phyloP scores from a whole-genome alignment of 2,113 vertebrate species.

The Pseudopodoces humilis region DNA sequence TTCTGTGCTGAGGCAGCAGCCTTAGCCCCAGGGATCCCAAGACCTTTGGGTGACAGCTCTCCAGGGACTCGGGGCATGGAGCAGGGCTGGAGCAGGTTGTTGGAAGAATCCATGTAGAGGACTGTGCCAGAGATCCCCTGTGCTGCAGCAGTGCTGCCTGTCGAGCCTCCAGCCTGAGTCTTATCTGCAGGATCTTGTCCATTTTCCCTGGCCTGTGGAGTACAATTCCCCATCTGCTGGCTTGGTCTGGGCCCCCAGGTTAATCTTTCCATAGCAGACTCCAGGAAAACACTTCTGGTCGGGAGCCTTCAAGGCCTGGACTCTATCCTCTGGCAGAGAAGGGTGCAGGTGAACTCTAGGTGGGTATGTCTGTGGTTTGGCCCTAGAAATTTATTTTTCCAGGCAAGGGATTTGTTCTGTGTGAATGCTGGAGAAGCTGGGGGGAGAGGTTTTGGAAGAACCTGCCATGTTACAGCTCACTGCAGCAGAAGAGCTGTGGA shows the following conservation, averaged over 20 bases:
- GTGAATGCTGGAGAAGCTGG: background rate
- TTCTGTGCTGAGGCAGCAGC: background rate
- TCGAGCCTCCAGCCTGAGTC: background rate
- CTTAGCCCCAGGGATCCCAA: background rate
- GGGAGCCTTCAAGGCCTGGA: background rate
- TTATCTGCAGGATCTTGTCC: background rate
- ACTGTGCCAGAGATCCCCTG: background rate
- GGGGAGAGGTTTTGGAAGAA: background rate
- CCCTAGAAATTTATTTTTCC: background rate
- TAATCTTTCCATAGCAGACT: background rate
- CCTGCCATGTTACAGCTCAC: background rate
- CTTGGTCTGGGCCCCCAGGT: rapidly evolving
- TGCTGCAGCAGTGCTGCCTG: rapidly evolving
- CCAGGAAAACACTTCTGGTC: background rate
- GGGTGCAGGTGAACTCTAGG: background rate
- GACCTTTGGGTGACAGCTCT: background rate
- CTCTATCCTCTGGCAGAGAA: background rate
- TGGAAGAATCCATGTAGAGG: background rate
- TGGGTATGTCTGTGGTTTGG: background rate
- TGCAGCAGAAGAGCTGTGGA: background rate
- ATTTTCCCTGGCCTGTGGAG: background rate
- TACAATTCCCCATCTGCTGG: background rate
- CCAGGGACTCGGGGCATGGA: rapidly evolving
- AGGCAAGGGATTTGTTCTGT: background rate
- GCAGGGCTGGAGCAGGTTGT: background rate